Percentiles rank a stretch among this genome's conserved stretches.
Evolutionary conservation across 1,140 invertebrate genomes (phyloP).

Genomic region (Papilio polyxenes): DNA sequence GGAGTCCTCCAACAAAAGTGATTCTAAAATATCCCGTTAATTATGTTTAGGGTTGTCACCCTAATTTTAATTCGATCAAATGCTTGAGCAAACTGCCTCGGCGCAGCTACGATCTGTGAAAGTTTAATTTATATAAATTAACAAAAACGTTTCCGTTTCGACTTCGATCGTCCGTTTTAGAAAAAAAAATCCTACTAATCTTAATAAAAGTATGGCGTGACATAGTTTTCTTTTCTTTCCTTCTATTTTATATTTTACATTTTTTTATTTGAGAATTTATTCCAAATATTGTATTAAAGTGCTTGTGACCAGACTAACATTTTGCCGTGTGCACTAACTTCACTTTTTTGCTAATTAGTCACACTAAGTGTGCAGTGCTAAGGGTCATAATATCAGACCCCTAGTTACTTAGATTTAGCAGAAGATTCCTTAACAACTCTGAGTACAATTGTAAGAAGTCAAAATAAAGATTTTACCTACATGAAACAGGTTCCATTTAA

Average conservation of each 20-base stretch:
- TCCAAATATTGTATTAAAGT: not conserved
- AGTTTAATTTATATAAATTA: constrained; percentile 37
- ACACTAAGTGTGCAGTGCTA: too few species aligned
- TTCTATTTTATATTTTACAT: not conserved
- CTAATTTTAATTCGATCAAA: constrained; percentile 11
- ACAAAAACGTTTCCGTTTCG: constrained; percentile 39
- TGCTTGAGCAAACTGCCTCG: constrained; percentile 21
- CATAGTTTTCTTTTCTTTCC: not conserved
- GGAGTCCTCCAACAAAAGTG: not conserved
- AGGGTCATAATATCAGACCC: too few species aligned
- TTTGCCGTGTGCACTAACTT: too few species aligned
- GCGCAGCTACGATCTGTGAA: constrained; percentile 10
- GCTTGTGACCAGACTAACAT: not conserved
- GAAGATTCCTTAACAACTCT: too few species aligned
- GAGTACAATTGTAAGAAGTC: too few species aligned
- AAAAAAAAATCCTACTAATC: constrained; percentile 7
- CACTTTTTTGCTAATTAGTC: too few species aligned
- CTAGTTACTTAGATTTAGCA: too few species aligned
- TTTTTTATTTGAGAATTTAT: not conserved
- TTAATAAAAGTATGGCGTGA: not conserved
- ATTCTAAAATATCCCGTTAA: constrained; percentile 8
- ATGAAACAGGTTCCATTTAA: too few species aligned
- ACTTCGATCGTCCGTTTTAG: not conserved
- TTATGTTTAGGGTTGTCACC: constrained; percentile 23
- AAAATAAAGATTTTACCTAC: too few species aligned